phyloP scores from a whole-genome alignment of 2,113 vertebrate species.

The Deroptyus accipitrinus region DNA sequence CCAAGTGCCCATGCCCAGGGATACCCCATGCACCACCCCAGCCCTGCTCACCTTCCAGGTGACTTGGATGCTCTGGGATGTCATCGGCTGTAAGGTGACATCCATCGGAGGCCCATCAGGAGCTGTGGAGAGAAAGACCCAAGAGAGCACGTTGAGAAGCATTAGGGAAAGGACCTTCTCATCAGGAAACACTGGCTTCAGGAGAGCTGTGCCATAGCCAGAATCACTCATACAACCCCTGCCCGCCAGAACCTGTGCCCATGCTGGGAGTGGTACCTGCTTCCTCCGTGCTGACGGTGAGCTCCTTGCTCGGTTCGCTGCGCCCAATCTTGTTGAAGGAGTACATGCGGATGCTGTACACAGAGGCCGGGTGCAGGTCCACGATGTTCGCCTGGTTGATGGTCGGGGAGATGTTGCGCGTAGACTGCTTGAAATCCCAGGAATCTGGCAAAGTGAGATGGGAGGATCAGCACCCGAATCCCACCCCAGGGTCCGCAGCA shows the following conservation, averaged over 20 bases:
- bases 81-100: conserved; percentile 92
- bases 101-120: conserved; percentile 96
- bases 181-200: fast-evolving
- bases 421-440: conserved; percentile 96
- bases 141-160: not conserved
- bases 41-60: conserved; percentile 89
- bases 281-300: conserved; percentile 96
- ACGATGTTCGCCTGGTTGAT: conserved; percentile 99
- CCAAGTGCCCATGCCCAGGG: fast-evolving
- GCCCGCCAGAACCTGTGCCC: not conserved
- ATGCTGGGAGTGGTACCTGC: conserved; percentile 73
- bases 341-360: conserved; percentile 98
- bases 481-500: fast-evolving
- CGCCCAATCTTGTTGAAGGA: conserved; percentile 97
- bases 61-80: conserved; percentile 96
- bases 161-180: too few species aligned
- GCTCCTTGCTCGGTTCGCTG: conserved; percentile 96
- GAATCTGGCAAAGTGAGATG: conserved; percentile 72
- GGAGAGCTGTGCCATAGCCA: not conserved
- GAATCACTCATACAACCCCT: not conserved
- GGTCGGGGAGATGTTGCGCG: conserved; percentile 95
- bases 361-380: conserved; percentile 92
- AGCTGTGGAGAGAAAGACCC: conserved; percentile 70
- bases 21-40: fast-evolving
- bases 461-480: not conserved